phyloP scores from a whole-genome alignment of 2,797 vertebrate genomes.

The Simalia tracyae region DNA sequence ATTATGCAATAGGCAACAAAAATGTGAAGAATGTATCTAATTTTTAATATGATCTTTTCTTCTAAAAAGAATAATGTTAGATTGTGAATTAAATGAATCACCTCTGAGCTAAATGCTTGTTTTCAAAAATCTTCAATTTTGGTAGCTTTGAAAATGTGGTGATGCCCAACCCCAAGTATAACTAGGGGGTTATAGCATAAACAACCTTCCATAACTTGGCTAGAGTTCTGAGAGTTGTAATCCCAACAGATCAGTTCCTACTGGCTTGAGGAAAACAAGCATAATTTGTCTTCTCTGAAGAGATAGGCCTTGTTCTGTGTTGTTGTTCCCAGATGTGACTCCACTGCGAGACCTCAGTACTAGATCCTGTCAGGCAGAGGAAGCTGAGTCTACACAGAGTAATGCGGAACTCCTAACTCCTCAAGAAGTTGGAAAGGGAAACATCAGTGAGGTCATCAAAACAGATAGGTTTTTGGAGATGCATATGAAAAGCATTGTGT shows the following conservation, averaged over 20 bases:
- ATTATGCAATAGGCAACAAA: background rate
- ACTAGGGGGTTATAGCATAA: background rate
- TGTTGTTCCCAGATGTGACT: constrained; percentile 44
- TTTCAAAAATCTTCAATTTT: background rate
- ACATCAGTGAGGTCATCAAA: background rate
- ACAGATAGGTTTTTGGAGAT: constrained; percentile 63
- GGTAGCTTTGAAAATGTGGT: background rate
- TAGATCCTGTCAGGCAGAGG: background rate
- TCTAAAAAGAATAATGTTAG: background rate
- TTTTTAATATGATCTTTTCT: background rate
- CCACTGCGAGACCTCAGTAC: constrained; percentile 63
- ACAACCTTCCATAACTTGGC: background rate
- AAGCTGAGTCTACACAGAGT: background rate
- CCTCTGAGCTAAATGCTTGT: background rate
- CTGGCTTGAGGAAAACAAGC: background rate
- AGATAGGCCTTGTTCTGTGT: background rate
- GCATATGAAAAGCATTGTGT: constrained; percentile 69
- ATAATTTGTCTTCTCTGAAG: background rate
- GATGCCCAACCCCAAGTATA: background rate
- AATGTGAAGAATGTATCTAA: background rate
- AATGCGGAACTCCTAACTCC: constrained; percentile 9
- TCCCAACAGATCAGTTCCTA: background rate
- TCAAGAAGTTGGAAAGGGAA: constrained; percentile 22
- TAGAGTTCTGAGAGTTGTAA: background rate
- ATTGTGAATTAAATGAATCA: background rate